These are phyloP conservation scores for Orius insidiosus DNA, from an alignment of 1,140 invertebrate genomes.

Conservation along the genomic window DNA sequence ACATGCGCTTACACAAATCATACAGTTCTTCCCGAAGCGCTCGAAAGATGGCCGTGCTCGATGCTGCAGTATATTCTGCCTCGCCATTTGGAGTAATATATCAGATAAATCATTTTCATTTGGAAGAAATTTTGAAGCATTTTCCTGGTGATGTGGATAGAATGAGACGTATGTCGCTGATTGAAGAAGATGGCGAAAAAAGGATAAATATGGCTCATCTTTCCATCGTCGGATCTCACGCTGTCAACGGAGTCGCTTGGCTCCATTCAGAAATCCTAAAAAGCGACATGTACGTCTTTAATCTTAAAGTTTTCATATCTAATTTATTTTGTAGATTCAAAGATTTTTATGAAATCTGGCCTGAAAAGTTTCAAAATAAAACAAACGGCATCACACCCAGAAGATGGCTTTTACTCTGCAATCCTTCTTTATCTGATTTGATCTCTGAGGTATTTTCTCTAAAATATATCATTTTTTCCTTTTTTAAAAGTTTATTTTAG, in stretches of 20 bases:
- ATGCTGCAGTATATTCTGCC: conserved; percentile 83
- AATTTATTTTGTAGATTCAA: conserved; percentile 44
- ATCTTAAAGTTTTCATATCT: neutral
- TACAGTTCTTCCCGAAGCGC: conserved; percentile 90
- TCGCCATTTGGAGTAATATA: conserved; percentile 92
- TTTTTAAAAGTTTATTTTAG: no score
- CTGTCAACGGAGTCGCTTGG: conserved; percentile 92
- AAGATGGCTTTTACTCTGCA: conserved; percentile 90
- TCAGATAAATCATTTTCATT: conserved; percentile 78
- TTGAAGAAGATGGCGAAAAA: conserved; percentile 92
- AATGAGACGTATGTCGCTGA: conserved; percentile 81
- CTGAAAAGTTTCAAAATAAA: conserved; percentile 98
- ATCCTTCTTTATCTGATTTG: conserved; percentile 83
- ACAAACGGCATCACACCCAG: conserved; percentile 97
- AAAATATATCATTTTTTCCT: no score
- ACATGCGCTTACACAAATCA: conserved; percentile 98
- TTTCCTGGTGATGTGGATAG: conserved; percentile 76
- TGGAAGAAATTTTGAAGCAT: conserved; percentile 56
- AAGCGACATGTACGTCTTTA: conserved; percentile 48
- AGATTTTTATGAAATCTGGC: conserved; percentile 90
- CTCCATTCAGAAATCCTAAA: conserved; percentile 97
- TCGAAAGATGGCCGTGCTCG: conserved; percentile 90
- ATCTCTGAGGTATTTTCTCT: conserved; percentile 85
- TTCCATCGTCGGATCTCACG: conserved; percentile 90
- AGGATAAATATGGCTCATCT: conserved; percentile 96